Conservation (phyloP, 2,113 vertebrate genomes). For the Motacilla alba region DNA sequence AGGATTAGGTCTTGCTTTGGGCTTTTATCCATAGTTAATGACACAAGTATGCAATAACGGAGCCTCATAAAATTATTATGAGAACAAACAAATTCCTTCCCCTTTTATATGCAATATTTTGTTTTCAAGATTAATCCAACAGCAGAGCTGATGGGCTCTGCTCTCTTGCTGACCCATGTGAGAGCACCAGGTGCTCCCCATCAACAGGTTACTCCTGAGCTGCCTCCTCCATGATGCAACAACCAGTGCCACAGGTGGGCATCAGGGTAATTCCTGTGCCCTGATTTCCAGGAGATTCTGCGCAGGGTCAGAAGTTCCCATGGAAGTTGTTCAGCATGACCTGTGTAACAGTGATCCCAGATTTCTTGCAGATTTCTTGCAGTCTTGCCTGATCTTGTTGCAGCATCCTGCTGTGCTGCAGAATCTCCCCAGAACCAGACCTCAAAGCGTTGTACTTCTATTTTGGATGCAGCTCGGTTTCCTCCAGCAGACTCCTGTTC, state of each 20-base stretch:
- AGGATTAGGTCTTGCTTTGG: not conserved
- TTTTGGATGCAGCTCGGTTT: not conserved
- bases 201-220: not conserved
- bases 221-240: not conserved
- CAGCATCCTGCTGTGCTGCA: not conserved
- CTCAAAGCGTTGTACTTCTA: not conserved
- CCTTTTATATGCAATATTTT: not conserved
- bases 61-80: conserved; percentile 21
- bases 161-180: not conserved
- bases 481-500: not conserved
- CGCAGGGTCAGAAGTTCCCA: not conserved
- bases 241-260: not conserved
- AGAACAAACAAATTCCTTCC: conserved; percentile 42
- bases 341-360: not conserved
- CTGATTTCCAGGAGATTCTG: not conserved
- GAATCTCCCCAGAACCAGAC: not conserved
- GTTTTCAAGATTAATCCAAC: not conserved
- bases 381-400: not conserved
- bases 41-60: not conserved
- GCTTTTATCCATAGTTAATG: not conserved
- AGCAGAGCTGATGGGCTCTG: not conserved
- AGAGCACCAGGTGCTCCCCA: not conserved
- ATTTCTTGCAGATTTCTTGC: not conserved
- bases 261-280: not conserved
- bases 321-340: not conserved